Percentiles rank a stretch among this genome's conserved stretches.
Conservation (phyloP, 1,140 invertebrate genomes). For the Amphibalanus amphitrite region DNA sequence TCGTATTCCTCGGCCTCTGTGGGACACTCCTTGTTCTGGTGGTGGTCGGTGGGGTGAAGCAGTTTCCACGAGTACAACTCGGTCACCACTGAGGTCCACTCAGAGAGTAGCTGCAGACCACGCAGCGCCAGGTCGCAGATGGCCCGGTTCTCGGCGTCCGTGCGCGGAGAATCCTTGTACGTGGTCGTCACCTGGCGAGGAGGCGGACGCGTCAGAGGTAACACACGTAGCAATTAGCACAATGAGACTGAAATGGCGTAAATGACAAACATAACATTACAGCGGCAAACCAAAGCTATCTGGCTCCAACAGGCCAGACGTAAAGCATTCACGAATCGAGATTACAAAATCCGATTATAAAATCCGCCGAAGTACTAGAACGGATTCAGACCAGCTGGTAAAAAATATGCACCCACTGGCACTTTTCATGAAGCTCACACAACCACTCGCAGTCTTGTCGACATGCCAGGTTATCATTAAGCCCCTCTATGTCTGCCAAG, state of each 20-base stretch:
- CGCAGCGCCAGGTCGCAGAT: slow-evolving; percentile 77
- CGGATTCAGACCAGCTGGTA: too few species aligned
- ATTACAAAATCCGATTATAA: neutral
- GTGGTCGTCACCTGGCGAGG: slow-evolving; percentile 48
- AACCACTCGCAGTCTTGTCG: too few species aligned
- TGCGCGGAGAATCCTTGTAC: slow-evolving; percentile 71
- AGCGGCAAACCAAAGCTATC: slow-evolving; percentile 2
- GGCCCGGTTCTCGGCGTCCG: slow-evolving; percentile 81
- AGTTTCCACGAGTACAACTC: slow-evolving; percentile 98
- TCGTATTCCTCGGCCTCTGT: slow-evolving; percentile 98
- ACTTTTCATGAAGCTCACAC: too few species aligned
- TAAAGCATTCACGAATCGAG: neutral
- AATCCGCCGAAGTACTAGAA: neutral
- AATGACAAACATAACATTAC: neutral
- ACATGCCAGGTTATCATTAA: too few species aligned
- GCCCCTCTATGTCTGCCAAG: too few species aligned
- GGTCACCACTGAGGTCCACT: slow-evolving; percentile 94
- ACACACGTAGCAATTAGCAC: too few species aligned
- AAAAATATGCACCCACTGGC: too few species aligned
- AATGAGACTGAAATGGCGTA: slow-evolving; percentile 7
- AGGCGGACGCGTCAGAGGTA: neutral
- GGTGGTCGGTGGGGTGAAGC: slow-evolving; percentile 91
- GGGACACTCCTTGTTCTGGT: slow-evolving; percentile 88
- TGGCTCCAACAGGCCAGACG: neutral
- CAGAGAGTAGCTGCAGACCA: slow-evolving; percentile 81